Percentiles rank a stretch among this genome's conserved stretches.
These are phyloP conservation scores for Pseudanteris insignis DNA, from an alignment of 2,888 invertebrate genomes.

Conservation along the genomic window DNA sequence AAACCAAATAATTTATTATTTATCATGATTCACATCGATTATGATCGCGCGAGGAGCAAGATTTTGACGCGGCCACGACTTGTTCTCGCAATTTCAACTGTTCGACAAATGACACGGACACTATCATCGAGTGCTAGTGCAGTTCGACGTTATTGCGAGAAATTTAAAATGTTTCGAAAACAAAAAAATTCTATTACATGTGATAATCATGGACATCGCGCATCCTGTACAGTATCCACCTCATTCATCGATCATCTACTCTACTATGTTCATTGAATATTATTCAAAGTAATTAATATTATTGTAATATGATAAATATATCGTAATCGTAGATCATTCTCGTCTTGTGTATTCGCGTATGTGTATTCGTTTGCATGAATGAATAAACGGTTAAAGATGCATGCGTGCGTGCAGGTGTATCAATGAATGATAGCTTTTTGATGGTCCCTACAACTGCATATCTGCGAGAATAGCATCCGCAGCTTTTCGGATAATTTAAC, in stretches of 20 bases:
- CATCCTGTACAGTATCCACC: conserved; percentile 73
- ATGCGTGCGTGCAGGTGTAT: conserved; percentile 46
- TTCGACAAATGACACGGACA: conserved; percentile 11
- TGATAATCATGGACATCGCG: conserved; percentile 70
- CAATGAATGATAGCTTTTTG: not conserved
- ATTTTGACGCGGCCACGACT: conserved; percentile 6
- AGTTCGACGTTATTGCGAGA: conserved; percentile 38
- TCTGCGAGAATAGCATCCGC: conserved; percentile 53
- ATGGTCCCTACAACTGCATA: conserved; percentile 30
- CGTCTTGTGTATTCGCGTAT: conserved; percentile 50
- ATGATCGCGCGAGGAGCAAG: conserved; percentile 43
- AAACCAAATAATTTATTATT: not conserved
- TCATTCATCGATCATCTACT: conserved; percentile 75
- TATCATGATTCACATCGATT: conserved; percentile 45
- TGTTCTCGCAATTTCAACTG: conserved; percentile 3
- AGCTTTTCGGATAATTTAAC: conserved; percentile 53
- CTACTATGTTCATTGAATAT: conserved; percentile 70
- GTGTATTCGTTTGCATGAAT: conserved; percentile 14
- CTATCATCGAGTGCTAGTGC: conserved; percentile 32
- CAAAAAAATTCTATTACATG: conserved; percentile 74
- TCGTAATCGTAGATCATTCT: conserved; percentile 69
- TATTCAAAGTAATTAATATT: conserved; percentile 60
- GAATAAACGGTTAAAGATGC: too few relatives aligned
- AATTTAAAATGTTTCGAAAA: conserved; percentile 23
- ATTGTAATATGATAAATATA: conserved; percentile 70